These are phyloP conservation scores for Rhipidura dahli DNA, from an alignment of 2,113 vertebrate genomes.

Conservation along the genomic window DNA sequence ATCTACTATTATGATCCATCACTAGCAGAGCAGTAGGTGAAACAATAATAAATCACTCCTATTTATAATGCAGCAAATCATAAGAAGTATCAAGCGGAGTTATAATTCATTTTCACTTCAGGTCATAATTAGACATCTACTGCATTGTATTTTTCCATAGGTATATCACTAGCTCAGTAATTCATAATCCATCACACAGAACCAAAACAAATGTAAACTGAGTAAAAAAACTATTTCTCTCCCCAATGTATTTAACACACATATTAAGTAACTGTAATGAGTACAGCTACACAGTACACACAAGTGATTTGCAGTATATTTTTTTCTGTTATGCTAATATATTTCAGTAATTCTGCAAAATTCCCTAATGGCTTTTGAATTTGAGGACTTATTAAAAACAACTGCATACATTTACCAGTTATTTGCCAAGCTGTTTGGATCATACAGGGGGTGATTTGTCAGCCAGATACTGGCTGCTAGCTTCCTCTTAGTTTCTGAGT, in stretches of 20 bases:
- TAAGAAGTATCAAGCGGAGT: conserved; percentile 60
- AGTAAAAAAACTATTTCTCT: background rate
- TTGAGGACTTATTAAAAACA: background rate
- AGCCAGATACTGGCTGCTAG: background rate
- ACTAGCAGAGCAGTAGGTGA: conserved; percentile 60
- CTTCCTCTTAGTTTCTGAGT: background rate
- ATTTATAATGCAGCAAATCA: conserved; percentile 75
- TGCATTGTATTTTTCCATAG: conserved; percentile 44
- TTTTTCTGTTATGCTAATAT: conserved; percentile 6
- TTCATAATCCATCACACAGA: conserved; percentile 35
- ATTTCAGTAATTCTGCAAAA: conserved; percentile 29
- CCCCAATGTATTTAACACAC: background rate
- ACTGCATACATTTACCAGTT: background rate
- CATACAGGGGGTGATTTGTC: background rate
- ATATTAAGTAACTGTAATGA: conserved; percentile 4
- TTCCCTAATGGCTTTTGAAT: conserved; percentile 20
- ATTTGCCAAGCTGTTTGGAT: background rate
- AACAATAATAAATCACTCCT: conserved; percentile 73
- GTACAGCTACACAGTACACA: background rate
- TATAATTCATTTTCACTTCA: conserved; percentile 68
- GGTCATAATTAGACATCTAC: conserved; percentile 62
- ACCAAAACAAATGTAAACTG: conserved; percentile 26
- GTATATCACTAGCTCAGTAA: conserved; percentile 35
- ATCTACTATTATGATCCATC: conserved; percentile 77
- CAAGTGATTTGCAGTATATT: background rate